Conservation (phyloP, 1,140 invertebrate genomes). For the Cydia pomonella region DNA sequence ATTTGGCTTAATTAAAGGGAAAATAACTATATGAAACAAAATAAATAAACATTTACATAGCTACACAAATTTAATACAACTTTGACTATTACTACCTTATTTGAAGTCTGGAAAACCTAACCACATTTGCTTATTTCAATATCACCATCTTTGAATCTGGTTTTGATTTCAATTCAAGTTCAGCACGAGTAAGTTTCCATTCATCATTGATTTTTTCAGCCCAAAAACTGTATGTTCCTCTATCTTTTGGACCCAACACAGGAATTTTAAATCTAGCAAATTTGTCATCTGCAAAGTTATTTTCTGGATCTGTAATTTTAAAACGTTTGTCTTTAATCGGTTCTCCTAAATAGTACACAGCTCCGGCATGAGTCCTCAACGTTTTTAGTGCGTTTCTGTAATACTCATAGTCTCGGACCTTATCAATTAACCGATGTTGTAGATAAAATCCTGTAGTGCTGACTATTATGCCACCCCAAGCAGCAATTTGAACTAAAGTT, state of each 20-base stretch:
- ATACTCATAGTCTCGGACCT: constrained; percentile 70
- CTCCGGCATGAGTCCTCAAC: constrained; percentile 79
- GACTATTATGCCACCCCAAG: constrained; percentile 64
- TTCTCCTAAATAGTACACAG: constrained; percentile 82
- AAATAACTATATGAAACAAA: not conserved
- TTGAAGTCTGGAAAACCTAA: not conserved
- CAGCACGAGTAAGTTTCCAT: constrained; percentile 79
- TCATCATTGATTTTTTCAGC: constrained; percentile 69
- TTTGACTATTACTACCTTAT: not conserved
- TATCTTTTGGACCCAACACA: constrained; percentile 82
- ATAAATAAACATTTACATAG: constrained; percentile 14
- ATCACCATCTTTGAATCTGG: constrained; percentile 75
- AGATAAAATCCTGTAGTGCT: constrained; percentile 68
- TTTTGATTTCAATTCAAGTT: constrained; percentile 80
- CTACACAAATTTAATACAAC: constrained; percentile 13
- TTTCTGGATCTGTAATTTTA: constrained; percentile 79
- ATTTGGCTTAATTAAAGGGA: not conserved
- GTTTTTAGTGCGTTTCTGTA: constrained; percentile 82
- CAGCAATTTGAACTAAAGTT: constrained; percentile 66
- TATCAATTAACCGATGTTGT: constrained; percentile 61
- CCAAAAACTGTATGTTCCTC: constrained; percentile 81
- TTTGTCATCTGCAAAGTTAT: constrained; percentile 80
- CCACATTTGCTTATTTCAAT: constrained; percentile 48
- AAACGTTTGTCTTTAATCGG: constrained; percentile 83
- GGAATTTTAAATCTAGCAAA: constrained; percentile 82